Conservation (phyloP, 2,113 vertebrate species). For the Manacus vitellinus region DNA sequence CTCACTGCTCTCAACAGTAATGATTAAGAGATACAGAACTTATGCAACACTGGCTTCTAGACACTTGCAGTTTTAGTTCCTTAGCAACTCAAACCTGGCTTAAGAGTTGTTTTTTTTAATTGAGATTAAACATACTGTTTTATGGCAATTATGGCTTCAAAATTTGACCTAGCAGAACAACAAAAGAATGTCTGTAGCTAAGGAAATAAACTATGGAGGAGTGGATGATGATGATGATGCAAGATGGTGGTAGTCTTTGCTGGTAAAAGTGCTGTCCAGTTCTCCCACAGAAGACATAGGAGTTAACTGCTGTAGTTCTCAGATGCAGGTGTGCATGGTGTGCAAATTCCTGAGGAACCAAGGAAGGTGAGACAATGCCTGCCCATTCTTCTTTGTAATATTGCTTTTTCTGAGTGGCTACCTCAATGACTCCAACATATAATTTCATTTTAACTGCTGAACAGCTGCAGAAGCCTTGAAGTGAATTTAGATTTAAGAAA, state of each 20-base stretch:
- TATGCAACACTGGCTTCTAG: not conserved
- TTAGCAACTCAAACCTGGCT: not conserved
- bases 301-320: not conserved
- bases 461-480: not conserved
- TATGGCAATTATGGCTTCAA: not conserved
- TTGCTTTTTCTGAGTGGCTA: not conserved
- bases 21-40: not conserved
- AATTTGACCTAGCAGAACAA: not conserved
- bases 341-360: not conserved
- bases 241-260: not conserved
- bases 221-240: not conserved
- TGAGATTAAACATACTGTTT: not conserved
- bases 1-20: not conserved
- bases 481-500: not conserved
- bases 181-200: not conserved
- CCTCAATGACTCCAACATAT: not conserved
- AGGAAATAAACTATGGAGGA: not conserved
- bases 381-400: not conserved
- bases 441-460: not conserved
- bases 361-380: not conserved
- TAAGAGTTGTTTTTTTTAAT: not conserved
- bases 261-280: not conserved
- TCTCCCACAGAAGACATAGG: not conserved
- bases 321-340: rapidly evolving
- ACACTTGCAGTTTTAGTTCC: not conserved